Base-by-base conservation (phyloP, 2,888 invertebrate species). In the Netelia fuscicornis region DNA sequence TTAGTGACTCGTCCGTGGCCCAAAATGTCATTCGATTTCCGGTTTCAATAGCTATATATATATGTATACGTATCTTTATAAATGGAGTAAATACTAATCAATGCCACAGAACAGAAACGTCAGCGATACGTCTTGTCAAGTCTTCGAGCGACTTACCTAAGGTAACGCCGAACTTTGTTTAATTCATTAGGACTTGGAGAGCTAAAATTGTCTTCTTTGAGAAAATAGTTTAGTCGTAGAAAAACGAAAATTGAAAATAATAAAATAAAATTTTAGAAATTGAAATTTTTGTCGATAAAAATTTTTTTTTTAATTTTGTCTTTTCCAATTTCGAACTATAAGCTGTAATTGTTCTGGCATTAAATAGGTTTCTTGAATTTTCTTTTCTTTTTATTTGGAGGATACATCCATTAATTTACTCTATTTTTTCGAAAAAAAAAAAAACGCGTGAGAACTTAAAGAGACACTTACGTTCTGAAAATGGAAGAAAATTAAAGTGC, bases 21-120 rank as follows among this genome's bases (percentile, higher is more conserved):
- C 5, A 70, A 58, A 48, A 76, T 11, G 54, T 65, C 56, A 54
- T 71, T 78, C 78, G 68, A 85, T 85, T 85, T 78, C 79, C 82
- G 56, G 17, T 13, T 64, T 58, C 37, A 30, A 70, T 65, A 42
- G 20, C 17, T 60, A 42, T 42, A 60, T 60, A 30, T 62, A 67
- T 25, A 42, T 67, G 52, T 52, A 6, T 17, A 56, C 20, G 8
- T 13, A 17, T 52, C 60, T 70, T 52, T 25, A 48, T 30, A 44
- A 64, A 54, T 52, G 3, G 17, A 62, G 60, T 6, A 68, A 48
- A 48, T 48, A 11, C 48, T 48, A 10, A 48, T 10, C 48, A 48
- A 48, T 62, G 48, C 1, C 75, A 65, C 54, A 56, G 30, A 20
- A 23, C 11, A 52, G 20, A 37, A 65, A 30, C 30, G 30, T n/a